Conservation (phyloP, 2,888 invertebrate species). For the Schizaphis graminum region DNA sequence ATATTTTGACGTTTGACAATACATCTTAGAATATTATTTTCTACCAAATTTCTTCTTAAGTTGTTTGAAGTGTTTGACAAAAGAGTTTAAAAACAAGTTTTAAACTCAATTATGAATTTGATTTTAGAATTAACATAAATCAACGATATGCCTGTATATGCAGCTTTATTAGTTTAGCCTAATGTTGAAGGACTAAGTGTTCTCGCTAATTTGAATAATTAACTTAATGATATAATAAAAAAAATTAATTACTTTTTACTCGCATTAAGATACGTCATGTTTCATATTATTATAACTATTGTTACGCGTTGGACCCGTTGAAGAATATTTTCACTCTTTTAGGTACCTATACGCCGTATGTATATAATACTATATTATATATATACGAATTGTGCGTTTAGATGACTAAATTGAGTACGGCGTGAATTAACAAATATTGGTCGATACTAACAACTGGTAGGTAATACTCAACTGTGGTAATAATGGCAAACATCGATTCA, state of each 20-base stretch:
- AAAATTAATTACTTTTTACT: neutral
- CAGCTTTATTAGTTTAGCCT: neutral
- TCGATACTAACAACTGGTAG: no score
- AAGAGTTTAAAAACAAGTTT: conserved; percentile 27
- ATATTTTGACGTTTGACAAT: conserved; percentile 8
- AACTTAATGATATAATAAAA: neutral
- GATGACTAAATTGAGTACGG: neutral
- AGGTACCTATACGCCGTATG: no score
- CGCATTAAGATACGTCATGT: neutral
- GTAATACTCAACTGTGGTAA: no score
- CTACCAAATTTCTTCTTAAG: neutral
- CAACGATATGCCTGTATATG: neutral
- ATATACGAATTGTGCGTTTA: neutral
- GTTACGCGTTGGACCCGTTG: neutral
- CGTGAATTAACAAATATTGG: neutral
- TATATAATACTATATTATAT: no score
- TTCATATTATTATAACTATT: neutral
- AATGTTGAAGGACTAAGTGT: neutral
- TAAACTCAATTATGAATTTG: conserved; percentile 33
- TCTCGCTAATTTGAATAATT: neutral
- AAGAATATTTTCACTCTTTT: neutral
- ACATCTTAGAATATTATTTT: neutral
- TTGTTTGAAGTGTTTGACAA: conserved; percentile 3
- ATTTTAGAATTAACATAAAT: conserved; percentile 39
- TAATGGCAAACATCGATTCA: neutral